Evolutionary conservation across 2,888 invertebrate species (phyloP), one percentile per base, ranked within the genome.

Genomic region (Bursaphelenchus okinawaensis): DNA sequence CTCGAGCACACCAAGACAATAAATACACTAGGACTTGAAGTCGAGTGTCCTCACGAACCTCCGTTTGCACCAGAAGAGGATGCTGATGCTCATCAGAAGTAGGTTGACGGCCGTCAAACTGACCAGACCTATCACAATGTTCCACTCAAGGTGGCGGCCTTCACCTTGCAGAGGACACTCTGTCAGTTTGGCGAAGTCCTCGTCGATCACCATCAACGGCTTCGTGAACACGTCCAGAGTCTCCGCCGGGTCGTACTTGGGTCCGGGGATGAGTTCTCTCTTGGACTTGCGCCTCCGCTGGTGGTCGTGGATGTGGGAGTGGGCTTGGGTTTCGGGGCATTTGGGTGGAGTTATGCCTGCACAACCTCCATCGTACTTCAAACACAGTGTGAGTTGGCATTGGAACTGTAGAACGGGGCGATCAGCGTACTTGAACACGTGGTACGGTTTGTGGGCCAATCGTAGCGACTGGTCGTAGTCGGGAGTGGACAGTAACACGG

Each of bases 371-470:
- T 82, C 81, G 59, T 77, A 75, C 64, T 81, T 82, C 62, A 79
- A 59, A 63, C 82, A 82, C 4, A 82, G 66, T 0, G 82, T 82
- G 3, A 78, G 76, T 71, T 81, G 81, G 63, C 81, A 81, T 62
- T 82, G 81, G 66, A 82, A 82, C 60, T 81, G 78, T 6, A 82
- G 69, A 12, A 81, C 77, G 1, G 80, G 80, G 7, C 76, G 63
- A 62, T 82, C 82, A 26, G 82, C 82, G 67, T 81, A 82, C 60
- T 82, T 82, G 73, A 82, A 82, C 16, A 82, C 82, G 65, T 81
- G 81, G 57, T 77, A 77, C 3, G 79, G 78, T 58, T 75, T 79
- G 24, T 75, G 72, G 7, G 82, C 82, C n/a, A 82, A 66, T 7
- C 80, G 73, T 7, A 82, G 70, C 16, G 62, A 71, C 7, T 67